Percentiles rank a stretch among this genome's conserved stretches.
Evolutionary conservation across 92 coral and sea anemone species (phyloP).

Genomic region (Hydrozoanthus gracilis): DNA sequence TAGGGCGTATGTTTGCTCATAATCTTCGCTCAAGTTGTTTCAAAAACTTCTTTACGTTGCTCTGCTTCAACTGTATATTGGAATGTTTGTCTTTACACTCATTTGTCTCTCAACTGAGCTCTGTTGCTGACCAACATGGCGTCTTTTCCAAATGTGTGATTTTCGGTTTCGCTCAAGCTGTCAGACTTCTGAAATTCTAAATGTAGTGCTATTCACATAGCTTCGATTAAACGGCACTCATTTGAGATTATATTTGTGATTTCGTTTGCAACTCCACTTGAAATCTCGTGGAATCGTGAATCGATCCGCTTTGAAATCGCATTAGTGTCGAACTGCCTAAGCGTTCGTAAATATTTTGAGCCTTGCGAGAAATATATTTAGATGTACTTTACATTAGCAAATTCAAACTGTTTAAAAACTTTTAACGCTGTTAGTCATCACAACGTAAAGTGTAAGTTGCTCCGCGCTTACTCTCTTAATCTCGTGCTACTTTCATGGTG

Average conservation of each 20-base stretch:
- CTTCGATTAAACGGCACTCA: no score
- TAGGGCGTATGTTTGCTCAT: no score
- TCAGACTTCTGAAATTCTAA: not conserved
- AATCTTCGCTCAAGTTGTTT: no score
- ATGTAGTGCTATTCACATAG: not conserved
- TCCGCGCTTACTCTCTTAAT: no score
- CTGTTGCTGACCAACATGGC: not conserved
- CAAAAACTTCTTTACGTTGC: no score
- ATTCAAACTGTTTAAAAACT: not conserved
- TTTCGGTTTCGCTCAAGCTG: not conserved
- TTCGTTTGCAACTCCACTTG: not conserved
- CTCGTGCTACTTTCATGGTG: not conserved
- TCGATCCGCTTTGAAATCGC: not conserved
- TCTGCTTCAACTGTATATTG: not conserved
- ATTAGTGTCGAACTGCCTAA: not conserved
- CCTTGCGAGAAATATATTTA: not conserved
- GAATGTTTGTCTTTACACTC: not conserved
- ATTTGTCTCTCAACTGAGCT: constrained; percentile 1
- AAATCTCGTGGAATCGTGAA: constrained; percentile 5
- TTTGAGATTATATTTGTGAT: not conserved
- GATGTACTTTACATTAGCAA: not conserved
- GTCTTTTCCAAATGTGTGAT: not conserved
- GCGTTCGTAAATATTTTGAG: not conserved
- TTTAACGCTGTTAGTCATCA: not conserved
- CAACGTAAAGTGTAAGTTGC: not conserved